A percentile compares a stretch with the other conserved stretches of the same genome.
Conservation (phyloP, 2,888 invertebrate genomes). For the Venusia cambrica region DNA sequence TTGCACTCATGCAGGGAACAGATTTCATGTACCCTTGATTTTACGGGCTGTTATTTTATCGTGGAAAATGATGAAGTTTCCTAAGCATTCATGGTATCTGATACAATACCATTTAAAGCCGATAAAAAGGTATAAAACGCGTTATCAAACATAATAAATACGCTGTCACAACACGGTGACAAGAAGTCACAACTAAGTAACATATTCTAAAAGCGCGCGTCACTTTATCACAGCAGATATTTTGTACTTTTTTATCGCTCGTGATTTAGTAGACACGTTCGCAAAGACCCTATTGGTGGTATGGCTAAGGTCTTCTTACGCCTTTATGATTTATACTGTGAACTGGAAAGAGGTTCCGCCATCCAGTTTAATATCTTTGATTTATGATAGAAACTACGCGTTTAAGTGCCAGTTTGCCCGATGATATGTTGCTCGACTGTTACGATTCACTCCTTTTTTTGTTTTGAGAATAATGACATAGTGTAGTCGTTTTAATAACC, state of each 20-base stretch:
- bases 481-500: slow-evolving; percentile 73
- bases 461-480: slow-evolving; percentile 74
- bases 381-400: slow-evolving; percentile 79
- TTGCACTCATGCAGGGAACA: too few relatives aligned
- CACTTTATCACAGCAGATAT: slow-evolving; percentile 34
- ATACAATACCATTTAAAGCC: background rate
- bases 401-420: slow-evolving; percentile 72
- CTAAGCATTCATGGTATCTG: too few relatives aligned
- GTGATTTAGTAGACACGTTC: slow-evolving; percentile 60
- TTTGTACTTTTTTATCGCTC: slow-evolving; percentile 52
- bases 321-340: slow-evolving; percentile 77
- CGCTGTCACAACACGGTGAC: slow-evolving; percentile 16
- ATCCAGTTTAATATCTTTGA: slow-evolving; percentile 80
- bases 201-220: slow-evolving; percentile 24
- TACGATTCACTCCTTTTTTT: slow-evolving; percentile 71
- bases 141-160: slow-evolving; percentile 17
- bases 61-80: too few relatives aligned
- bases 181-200: slow-evolving; percentile 17
- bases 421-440: slow-evolving; percentile 75
- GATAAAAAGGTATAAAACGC: slow-evolving; percentile 1
- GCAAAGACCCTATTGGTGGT: slow-evolving; percentile 70
- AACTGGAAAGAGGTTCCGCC: slow-evolving; percentile 79
- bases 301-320: slow-evolving; percentile 69
- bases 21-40: too few relatives aligned
- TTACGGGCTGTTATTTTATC: too few relatives aligned